These are phyloP conservation scores for Hoplostethus mediterraneus DNA, from an alignment of 2,797 vertebrate genomes.

Conservation along the genomic window DNA sequence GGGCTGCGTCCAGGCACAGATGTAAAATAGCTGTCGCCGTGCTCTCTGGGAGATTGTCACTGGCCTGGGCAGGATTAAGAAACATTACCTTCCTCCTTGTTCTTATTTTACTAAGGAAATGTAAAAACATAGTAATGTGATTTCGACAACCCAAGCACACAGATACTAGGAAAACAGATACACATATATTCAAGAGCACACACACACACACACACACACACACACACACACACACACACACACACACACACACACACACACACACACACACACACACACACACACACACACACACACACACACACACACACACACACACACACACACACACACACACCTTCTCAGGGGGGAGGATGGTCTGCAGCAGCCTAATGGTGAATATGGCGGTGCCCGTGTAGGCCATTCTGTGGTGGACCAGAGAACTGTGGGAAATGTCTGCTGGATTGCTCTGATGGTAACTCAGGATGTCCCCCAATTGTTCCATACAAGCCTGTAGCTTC, in stretches of 20 bases:
- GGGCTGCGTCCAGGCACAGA: conserved; percentile 89
- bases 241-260: conserved; percentile 43
- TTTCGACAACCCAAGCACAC: neutral
- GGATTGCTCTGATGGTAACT: conserved; percentile 83
- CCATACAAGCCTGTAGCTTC: conserved; percentile 87
- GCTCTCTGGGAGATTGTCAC: conserved; percentile 87
- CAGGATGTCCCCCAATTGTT: conserved; percentile 89
- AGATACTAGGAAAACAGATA: neutral
- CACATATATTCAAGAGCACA: neutral
- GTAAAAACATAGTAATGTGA: neutral
- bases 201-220: conserved; percentile 42
- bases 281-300: conserved; percentile 46
- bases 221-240: conserved; percentile 45
- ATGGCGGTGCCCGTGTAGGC: conserved; percentile 89
- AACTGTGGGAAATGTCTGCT: conserved; percentile 77
- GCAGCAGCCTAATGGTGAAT: conserved; percentile 89
- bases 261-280: conserved; percentile 44
- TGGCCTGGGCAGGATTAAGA: conserved; percentile 80
- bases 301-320: conserved; percentile 60
- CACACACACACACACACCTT: conserved; percentile 77
- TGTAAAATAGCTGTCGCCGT: conserved; percentile 88
- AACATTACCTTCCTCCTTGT: neutral
- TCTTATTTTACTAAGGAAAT: neutral
- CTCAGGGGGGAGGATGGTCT: conserved; percentile 92
- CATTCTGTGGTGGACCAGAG: conserved; percentile 89